Conservation (phyloP, 2,113 vertebrate genomes). For the Haemorhous mexicanus region DNA sequence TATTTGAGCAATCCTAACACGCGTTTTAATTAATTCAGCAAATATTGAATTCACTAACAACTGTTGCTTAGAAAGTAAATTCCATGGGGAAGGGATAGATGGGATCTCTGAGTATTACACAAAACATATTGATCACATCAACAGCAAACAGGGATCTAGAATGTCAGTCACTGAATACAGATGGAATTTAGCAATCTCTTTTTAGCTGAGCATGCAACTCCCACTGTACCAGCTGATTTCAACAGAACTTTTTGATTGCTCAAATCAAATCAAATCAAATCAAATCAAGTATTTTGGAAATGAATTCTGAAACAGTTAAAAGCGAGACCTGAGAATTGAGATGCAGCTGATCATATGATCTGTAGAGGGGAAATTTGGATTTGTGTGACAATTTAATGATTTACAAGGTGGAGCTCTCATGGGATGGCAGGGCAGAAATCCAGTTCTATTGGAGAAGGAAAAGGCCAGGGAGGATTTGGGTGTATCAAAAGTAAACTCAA, state of each 20-base stretch:
- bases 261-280: background rate
- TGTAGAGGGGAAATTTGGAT: background rate
- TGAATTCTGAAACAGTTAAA: background rate
- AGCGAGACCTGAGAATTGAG: background rate
- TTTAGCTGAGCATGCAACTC: background rate
- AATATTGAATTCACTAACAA: background rate
- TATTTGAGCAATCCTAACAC: background rate
- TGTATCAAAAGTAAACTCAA: background rate
- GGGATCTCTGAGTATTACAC: background rate
- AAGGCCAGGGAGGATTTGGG: background rate
- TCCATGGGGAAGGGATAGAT: background rate
- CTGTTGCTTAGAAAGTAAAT: background rate
- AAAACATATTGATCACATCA: background rate
- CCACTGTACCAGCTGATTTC: background rate
- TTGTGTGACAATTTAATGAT: background rate
- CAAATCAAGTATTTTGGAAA: background rate
- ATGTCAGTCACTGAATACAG: background rate
- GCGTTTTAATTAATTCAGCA: conserved; percentile 4
- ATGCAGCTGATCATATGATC: background rate
- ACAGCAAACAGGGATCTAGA: background rate
- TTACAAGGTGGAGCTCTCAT: background rate
- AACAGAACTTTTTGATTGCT: background rate
- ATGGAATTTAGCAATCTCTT: background rate
- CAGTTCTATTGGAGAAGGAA: background rate
- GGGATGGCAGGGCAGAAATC: background rate